Percentiles rank a stretch among this genome's conserved stretches.
These are phyloP conservation scores for Eurypyga helias DNA, from an alignment of 2,113 vertebrate species.

Conservation along the genomic window DNA sequence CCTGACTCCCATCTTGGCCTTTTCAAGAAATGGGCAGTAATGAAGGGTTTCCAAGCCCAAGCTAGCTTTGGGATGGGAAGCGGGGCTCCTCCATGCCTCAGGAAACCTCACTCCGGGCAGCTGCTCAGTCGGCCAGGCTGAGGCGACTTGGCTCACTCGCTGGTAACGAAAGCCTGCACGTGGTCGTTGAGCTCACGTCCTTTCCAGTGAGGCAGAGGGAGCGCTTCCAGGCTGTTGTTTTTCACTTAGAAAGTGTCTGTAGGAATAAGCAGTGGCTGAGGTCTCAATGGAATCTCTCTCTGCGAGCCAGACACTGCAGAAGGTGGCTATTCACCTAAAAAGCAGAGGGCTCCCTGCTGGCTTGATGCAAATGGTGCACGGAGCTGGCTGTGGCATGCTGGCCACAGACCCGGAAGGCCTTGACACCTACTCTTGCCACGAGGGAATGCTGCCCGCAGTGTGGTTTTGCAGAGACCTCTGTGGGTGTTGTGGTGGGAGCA, in stretches of 20 bases:
- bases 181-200: neutral
- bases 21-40: neutral
- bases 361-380: neutral
- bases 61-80: neutral
- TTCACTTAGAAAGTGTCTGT: neutral
- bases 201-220: neutral
- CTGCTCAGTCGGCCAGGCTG: neutral
- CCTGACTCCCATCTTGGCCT: neutral
- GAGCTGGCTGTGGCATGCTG: neutral
- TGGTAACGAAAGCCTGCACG: neutral
- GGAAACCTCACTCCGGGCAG: neutral
- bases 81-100: accelerated
- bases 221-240: neutral
- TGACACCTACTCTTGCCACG: neutral
- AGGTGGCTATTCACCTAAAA: neutral
- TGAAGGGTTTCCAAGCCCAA: neutral
- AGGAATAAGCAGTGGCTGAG: neutral
- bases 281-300: neutral
- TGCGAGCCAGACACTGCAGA: neutral
- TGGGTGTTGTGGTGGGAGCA: neutral
- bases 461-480: accelerated
- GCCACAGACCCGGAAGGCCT: neutral
- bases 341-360: neutral
- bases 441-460: accelerated
- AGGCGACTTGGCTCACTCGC: neutral